Base-by-base conservation (phyloP, 2,797 vertebrate genomes). In the Chromis chromis region DNA sequence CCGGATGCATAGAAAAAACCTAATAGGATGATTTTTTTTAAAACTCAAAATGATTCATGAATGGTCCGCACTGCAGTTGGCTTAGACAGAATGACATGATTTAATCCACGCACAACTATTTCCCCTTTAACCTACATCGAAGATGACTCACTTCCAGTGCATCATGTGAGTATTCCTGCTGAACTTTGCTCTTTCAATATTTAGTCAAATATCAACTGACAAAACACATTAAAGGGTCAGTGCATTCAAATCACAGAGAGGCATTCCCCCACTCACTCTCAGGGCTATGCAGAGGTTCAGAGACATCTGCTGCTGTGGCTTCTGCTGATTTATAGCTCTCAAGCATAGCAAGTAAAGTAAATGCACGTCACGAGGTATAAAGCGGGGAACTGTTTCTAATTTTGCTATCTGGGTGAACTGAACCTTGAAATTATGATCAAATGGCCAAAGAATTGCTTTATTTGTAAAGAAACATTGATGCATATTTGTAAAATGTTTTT, bases 181-280 rank as follows among this genome's bases (percentile, higher is more conserved):
- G 76, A 87, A 82, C 88, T 80, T 81, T 83, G 82, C 50, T 83
- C 82, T 90, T 90, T 88, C 74, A 83, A 70, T 66, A 74, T 82
- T 83, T 65, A 40, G 61, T 78, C 57, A 90, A 91, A 90, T 87
- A 90, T 84, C 89, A 89, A 79, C 79, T 85, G 85, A 82, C 88
- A 91, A 78, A 73, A 31, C 42, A 13, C 44, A 90, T 88, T 81
- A 87, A 73, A 69, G 59, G 65, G 70, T 88, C 73, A 78, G 46
- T 76, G 76, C 78, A 24, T 69, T 78, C 14, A 65, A 86, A 81
- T 70, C 64, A 62, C 31, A 19, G 5, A 66, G 22, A 64, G 44
- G 64, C 13, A 12, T 44, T 66, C 58, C 28, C 48, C 19, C 10
- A 53, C 53, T 50, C 22, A 44, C 61, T 77, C 60, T 17, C 36